Conservation (phyloP, 1,140 invertebrate species). For the Manduca sexta region DNA sequence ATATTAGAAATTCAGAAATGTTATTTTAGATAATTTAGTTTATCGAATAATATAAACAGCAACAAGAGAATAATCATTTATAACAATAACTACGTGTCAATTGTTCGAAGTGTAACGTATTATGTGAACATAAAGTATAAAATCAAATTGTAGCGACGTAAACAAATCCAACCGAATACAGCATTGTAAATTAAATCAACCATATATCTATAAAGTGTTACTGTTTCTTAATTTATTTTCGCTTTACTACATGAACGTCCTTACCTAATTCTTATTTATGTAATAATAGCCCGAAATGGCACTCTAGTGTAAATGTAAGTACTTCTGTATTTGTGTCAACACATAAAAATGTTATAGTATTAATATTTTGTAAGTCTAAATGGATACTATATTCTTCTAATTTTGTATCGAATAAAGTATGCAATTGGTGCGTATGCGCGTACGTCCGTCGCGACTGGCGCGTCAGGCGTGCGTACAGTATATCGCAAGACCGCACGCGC, state of each 20-base stretch:
- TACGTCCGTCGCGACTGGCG: not conserved
- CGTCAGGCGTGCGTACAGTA: not conserved
- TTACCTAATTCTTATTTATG: slow-evolving; percentile 16
- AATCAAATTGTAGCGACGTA: slow-evolving; percentile 19
- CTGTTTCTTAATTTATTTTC: slow-evolving; percentile 6
- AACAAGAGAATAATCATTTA: slow-evolving; percentile 12
- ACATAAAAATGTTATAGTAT: slow-evolving; percentile 54
- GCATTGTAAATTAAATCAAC: slow-evolving; percentile 12
- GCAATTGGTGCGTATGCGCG: slow-evolving; percentile 21
- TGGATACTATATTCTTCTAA: slow-evolving; percentile 72
- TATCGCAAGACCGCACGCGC: not conserved
- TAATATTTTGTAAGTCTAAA: slow-evolving; percentile 68
- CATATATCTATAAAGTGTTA: slow-evolving; percentile 9
- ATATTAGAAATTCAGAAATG: not conserved
- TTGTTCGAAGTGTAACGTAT: slow-evolving; percentile 32
- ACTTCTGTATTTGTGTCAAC: slow-evolving; percentile 61
- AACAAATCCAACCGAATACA: slow-evolving; percentile 19
- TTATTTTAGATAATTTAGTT: slow-evolving; percentile 1
- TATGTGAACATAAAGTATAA: slow-evolving; percentile 22
- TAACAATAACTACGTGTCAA: slow-evolving; percentile 55
- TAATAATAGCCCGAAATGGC: slow-evolving; percentile 21
- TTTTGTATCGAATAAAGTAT: slow-evolving; percentile 55
- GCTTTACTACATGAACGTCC: slow-evolving; percentile 14
- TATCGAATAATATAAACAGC: not conserved
- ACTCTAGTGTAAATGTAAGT: slow-evolving; percentile 43